Evolutionary conservation across 2,113 vertebrate genomes (phyloP).

Genomic region (Callithrix jacchus): DNA sequence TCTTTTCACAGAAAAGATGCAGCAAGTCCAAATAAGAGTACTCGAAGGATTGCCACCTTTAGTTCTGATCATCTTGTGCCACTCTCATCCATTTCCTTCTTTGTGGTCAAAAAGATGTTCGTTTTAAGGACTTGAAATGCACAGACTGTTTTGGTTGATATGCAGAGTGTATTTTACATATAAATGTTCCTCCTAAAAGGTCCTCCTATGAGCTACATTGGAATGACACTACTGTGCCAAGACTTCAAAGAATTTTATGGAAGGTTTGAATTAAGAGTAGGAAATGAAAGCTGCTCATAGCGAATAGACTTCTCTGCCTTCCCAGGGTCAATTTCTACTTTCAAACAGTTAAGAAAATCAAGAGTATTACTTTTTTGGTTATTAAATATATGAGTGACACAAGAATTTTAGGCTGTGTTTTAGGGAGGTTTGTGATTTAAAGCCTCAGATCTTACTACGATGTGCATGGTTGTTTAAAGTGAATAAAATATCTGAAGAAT

Average conservation of each 20-base stretch:
- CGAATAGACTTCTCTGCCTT: conserved; percentile 73
- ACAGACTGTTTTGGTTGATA: conserved; percentile 27
- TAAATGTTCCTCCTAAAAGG: conserved; percentile 50
- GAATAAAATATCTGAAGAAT: conserved; percentile 50
- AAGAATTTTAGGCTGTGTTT: conserved; percentile 63
- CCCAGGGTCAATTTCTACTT: conserved; percentile 75
- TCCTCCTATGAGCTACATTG: conserved; percentile 1
- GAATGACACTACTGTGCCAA: conserved; percentile 35
- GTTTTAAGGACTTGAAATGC: not conserved
- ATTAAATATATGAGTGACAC: conserved; percentile 63
- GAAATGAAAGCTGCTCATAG: conserved; percentile 75
- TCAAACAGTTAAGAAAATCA: conserved; percentile 62
- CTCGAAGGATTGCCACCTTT: fast-evolving
- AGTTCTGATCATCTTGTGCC: not conserved
- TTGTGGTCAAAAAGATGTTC: not conserved
- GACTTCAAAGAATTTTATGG: conserved; percentile 76
- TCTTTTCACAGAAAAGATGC: not conserved
- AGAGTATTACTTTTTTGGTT: conserved; percentile 64
- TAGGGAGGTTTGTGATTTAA: conserved; percentile 52
- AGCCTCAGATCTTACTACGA: conserved; percentile 35
- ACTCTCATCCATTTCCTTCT: not conserved
- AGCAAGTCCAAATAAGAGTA: not conserved
- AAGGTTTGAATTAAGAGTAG: conserved; percentile 75
- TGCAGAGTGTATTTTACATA: conserved; percentile 56
- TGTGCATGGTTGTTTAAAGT: conserved; percentile 45